Evolutionary conservation across 2,797 vertebrate genomes (phyloP), one percentile per base, ranked within the genome.

Genomic region (Eulemur mongoz): DNA sequence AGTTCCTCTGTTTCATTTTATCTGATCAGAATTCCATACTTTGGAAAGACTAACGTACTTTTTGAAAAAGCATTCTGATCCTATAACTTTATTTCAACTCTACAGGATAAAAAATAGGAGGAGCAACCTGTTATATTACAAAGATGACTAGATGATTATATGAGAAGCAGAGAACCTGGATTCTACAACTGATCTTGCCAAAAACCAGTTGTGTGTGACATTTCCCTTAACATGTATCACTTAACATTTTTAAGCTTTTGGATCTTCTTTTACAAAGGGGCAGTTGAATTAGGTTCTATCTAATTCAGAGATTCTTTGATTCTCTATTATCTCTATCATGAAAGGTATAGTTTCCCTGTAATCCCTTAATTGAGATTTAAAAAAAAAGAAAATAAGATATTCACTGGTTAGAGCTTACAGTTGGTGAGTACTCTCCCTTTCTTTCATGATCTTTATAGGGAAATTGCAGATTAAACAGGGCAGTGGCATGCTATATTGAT

Each of bases 1-100:
- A 80, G 11, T 95, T 76, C 45, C 69, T 89, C 0, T 89, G 27
- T 82, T 88, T 95, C 93, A 69, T 94, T 96, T 95, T 79, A 65
- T 85, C 14, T 79, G 32, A 75, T 87, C 40, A 35, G 45, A 94
- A 90, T 96, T 89, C 52, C 61, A 35, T 94, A 65, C 79, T 93
- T 91, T 48, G 32, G 40, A 86, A 80, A 89, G 50, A 73, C 23
- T 89, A n/a, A 73, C 23, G 12, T 27, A 27, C 57, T 59, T 59
- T 27, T 59, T 27, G 1, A n/a, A 79, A 96, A 79, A 78, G 11
- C 10, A 32, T 91, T 94, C 93, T 70, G n/a, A 48, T 82, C 43
- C 76, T 72, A 18, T n/a, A 50, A 4, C 30, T 38, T 80, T 52
- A 59, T 76, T 78, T 86, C 40, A 93, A 3, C 48, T 65, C 15